Conservation (phyloP, 2,797 vertebrate species). For the Pipistrellus kuhlii region DNA sequence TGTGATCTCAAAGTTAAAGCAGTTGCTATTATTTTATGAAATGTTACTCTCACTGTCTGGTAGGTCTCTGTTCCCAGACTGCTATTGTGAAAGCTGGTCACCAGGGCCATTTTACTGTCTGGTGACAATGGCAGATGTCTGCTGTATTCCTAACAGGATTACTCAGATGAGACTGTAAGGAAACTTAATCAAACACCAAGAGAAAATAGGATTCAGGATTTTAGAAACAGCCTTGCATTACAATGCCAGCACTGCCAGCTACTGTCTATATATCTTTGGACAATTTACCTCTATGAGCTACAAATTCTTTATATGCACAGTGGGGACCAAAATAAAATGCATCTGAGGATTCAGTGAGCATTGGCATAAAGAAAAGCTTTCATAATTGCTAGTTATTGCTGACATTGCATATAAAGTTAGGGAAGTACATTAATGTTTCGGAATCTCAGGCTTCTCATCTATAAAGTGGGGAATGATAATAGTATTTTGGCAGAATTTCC, state of each 20-base stretch:
- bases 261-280: not conserved
- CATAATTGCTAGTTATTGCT: not conserved
- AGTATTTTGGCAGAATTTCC: slow-evolving; percentile 14
- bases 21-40: slow-evolving; percentile 42
- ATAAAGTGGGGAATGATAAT: not conserved
- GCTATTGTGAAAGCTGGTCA: slow-evolving; percentile 7
- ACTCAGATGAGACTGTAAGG: not conserved
- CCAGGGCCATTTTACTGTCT: not conserved
- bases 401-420: not conserved
- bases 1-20: slow-evolving; percentile 56
- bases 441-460: not conserved
- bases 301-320: not conserved
- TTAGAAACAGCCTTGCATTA: not conserved
- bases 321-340: not conserved
- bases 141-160: not conserved
- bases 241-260: not conserved
- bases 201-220: not conserved
- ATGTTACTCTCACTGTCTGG: slow-evolving; percentile 15
- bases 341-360: not conserved
- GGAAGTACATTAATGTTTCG: not conserved
- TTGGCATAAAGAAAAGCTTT: not conserved
- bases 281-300: not conserved
- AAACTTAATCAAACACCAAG: slow-evolving; percentile 42
- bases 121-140: not conserved
- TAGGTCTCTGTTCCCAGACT: not conserved